Conservation (phyloP, 64 coral and sea anemone genomes). For the Dendronephthya gigantea region DNA sequence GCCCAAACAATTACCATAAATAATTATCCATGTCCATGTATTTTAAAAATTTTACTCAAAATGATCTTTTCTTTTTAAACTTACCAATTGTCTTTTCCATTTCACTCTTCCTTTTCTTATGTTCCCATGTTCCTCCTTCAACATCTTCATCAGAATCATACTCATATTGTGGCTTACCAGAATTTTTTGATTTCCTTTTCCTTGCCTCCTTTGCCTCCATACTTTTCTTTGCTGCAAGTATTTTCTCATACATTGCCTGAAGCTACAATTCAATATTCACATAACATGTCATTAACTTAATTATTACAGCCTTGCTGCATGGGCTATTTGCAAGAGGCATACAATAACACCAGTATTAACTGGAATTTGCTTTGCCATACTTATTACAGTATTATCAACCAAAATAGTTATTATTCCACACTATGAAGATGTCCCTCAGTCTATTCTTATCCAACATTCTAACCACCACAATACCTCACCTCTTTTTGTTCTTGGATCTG, state of each 20-base stretch:
- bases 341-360: no score
- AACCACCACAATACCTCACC: background rate
- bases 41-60: no score
- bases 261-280: slow-evolving; percentile 30
- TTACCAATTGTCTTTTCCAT: slow-evolving; percentile 76
- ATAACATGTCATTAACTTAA: no score
- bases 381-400: no score
- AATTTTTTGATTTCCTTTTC: slow-evolving; percentile 40
- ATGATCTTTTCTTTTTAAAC: no score
- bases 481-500: slow-evolving; percentile 12
- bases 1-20: background rate
- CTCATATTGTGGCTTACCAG: slow-evolving; percentile 66
- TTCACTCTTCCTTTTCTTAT: slow-evolving; percentile 68
- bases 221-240: slow-evolving; percentile 49
- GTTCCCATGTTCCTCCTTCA: slow-evolving; percentile 92
- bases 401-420: no score
- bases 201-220: slow-evolving; percentile 20
- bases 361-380: no score
- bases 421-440: no score
- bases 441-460: background rate
- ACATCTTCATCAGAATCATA: slow-evolving; percentile 98
- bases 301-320: no score
- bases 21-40: no score
- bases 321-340: no score
- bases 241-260: slow-evolving; percentile 69